Base-by-base conservation (phyloP, 1,140 invertebrate genomes). In the Cardiocondyla obscurior region DNA sequence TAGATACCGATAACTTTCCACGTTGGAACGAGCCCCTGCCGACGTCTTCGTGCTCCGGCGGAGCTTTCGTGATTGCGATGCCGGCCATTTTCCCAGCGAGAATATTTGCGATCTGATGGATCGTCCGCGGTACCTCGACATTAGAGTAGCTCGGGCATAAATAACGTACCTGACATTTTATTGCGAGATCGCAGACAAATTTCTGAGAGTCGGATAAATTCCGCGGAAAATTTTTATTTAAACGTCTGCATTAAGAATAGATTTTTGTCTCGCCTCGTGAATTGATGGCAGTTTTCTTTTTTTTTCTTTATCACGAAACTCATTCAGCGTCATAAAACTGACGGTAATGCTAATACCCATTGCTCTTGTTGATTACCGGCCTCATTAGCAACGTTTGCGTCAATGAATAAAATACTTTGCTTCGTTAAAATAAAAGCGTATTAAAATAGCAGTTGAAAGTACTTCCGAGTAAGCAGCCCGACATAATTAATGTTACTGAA, bases 1-100 rank as follows among this genome's bases (percentile, higher is more conserved):
- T 79, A 69, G 74, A 79, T 79, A 79, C 62, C 74, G 74, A 79
- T 79, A 79, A 79, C 74, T 79, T 79, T 79, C 46, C 74, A 44
- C 44, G 60, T 19, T 39, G 74, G 16, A 67, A 77, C 74, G 60
- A 65, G 44, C 73, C 76, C 16, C 39, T n/a, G 39, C 51, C 55
- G 55, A 39, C 28, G 30, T 57, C 57, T 55, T 58, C 73, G 28
- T 39, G 42, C 22, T 39, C 51, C 12, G 5, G n/a, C 49, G 44
- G 10, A 22, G 30, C 62, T 74, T 76, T 77, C 81, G 73, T 69
- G 62, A 79, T 67, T 69, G 46, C 46, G 74, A 69, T 30, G 39
- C n/a, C 74, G 62, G 49, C 74, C 46, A 69, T 79, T 79, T 69
- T 67, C 62, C 62, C 49, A 42, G 44, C 74, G 33, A 53, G 74